Evolutionary conservation across 2,888 invertebrate genomes (phyloP).

Genomic region (Nebria salina): DNA sequence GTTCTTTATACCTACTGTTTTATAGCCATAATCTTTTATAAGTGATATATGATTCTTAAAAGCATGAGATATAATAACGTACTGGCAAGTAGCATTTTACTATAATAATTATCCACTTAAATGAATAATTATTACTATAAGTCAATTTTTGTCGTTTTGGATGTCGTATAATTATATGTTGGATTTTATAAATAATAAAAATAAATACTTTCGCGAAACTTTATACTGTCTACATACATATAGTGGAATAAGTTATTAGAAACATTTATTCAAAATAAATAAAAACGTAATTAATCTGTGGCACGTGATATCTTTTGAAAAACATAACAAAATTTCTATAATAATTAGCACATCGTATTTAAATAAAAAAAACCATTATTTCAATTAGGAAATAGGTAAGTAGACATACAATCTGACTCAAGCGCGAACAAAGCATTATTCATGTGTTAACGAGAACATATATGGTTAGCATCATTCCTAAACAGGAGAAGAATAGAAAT

Average conservation of each 20-base stretch:
- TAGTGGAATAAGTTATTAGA: too few relatives aligned
- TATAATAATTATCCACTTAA: neutral
- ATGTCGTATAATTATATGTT: too few relatives aligned
- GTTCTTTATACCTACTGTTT: neutral
- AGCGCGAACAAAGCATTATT: neutral
- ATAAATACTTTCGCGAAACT: too few relatives aligned
- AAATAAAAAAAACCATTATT: neutral
- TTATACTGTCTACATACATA: too few relatives aligned
- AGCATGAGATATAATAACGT: neutral
- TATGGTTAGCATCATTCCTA: slow-evolving; percentile 12
- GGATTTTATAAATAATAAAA: too few relatives aligned
- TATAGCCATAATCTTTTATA: neutral
- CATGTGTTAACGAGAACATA: slow-evolving; percentile 9
- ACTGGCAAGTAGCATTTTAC: neutral
- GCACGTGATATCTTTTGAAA: too few relatives aligned
- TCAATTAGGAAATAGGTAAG: neutral
- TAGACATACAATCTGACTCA: neutral
- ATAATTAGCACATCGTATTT: too few relatives aligned
- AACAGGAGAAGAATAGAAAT: slow-evolving; percentile 15
- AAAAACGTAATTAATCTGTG: too few relatives aligned
- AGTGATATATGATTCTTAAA: neutral
- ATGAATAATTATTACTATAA: neutral
- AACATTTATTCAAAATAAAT: too few relatives aligned
- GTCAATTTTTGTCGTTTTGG: too few relatives aligned
- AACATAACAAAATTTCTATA: too few relatives aligned